Base-by-base conservation (phyloP, 64 coral and sea anemone species). In the Pocillopora verrucosa region DNA sequence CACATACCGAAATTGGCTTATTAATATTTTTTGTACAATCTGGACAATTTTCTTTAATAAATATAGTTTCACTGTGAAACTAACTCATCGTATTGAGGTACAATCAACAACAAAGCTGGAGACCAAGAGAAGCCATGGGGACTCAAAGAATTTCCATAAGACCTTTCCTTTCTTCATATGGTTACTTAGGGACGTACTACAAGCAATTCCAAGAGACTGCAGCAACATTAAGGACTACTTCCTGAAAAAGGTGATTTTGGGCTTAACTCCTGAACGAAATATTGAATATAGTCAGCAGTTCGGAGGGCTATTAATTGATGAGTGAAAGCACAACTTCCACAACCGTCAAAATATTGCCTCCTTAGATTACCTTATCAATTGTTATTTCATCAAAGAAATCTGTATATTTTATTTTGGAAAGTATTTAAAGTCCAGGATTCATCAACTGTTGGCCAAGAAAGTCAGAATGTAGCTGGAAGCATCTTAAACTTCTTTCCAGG, bases 111-210 rank as follows among this genome's bases (percentile, higher is more conserved):
- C 81, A 17, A 38, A n/a, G 11, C 67, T 38, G 26, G 36, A 14
- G 5, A 9, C 11, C 36, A 25, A 12, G 3, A 15, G n/a, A 17
- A 20, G 22, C 20, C 22, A 20, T 70, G 10, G 61, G 51, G 93
- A 94, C 45, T 86, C 63, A 37, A 58, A 80, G 20, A 51, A 75
- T 0, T 91, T 94, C 78, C 88, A 91, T 70, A 75, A 87, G 62
- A 87, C 89, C 30, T 94, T 94, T 82, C 89, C 93, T 41, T 75
- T 60, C 58, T 94, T 94, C 25, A 37, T 94, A 61, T 94, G 93
- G 93, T 78, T 94, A 1, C 36, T 94, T 59, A 91, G 93, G 64
- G 93, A 91, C 68, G 93, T 91, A 58, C 61, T 63, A n/a, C 84
- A 88, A 14, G 70, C 60, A 2, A 22, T 94, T 22, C 93, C 93